phyloP scores from a whole-genome alignment of 2,797 vertebrate species.

The Morelia viridis region DNA sequence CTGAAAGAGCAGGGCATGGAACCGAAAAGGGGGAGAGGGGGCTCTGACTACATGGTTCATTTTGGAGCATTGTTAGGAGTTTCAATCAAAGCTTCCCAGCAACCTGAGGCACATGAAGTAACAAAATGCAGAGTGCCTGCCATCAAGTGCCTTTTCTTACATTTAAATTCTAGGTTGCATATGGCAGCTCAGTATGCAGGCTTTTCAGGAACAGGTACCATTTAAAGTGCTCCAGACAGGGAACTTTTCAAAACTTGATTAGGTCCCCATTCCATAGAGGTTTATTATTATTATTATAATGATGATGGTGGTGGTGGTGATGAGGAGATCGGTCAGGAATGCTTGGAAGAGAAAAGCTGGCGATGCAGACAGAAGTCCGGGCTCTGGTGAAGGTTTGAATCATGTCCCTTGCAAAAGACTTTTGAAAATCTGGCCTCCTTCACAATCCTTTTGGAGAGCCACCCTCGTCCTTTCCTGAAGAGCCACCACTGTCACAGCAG shows the following conservation, averaged over 20 bases:
- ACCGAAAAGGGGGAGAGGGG: neutral
- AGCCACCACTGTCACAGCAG: neutral
- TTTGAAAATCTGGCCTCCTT: neutral
- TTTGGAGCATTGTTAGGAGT: slow-evolving; percentile 38
- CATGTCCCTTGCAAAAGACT: slow-evolving; percentile 12
- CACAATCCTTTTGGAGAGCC: neutral
- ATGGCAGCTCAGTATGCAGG: neutral
- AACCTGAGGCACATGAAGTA: slow-evolving; percentile 49
- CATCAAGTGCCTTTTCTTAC: slow-evolving; percentile 49
- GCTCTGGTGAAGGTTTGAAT: neutral
- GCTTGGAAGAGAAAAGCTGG: slow-evolving; percentile 6
- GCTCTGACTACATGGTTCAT: neutral
- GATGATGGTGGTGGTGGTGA: neutral
- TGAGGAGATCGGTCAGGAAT: slow-evolving; percentile 31
- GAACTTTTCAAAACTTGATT: slow-evolving; percentile 36
- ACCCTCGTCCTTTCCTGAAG: slow-evolving; percentile 22
- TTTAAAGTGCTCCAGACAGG: slow-evolving; percentile 43
- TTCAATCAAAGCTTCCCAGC: slow-evolving; percentile 50
- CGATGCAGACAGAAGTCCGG: slow-evolving; percentile 14
- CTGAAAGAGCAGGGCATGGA: slow-evolving; percentile 17
- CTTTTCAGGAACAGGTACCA: slow-evolving; percentile 34
- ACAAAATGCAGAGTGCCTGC: slow-evolving; percentile 32
- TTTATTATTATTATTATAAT: neutral
- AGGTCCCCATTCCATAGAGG: neutral
- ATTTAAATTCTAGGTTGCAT: slow-evolving; percentile 55